phyloP scores from a whole-genome alignment of 2,113 vertebrate genomes.

The Fregata magnificens region DNA sequence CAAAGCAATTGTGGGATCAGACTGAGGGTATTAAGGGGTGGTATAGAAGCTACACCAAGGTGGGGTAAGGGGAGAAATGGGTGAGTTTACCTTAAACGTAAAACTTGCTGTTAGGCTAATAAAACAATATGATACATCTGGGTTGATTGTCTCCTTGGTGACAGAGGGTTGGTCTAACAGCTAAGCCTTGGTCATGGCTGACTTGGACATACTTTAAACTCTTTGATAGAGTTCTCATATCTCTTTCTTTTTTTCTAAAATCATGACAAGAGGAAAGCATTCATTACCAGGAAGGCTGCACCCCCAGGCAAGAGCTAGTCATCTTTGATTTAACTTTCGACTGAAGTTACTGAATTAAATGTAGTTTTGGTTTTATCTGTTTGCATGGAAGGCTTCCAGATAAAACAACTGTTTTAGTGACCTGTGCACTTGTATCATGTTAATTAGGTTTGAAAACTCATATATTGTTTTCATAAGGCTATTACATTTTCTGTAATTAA shows the following conservation, averaged over 20 bases:
- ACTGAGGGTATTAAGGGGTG: neutral
- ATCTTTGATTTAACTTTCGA: conserved; percentile 72
- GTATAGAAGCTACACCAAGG: neutral
- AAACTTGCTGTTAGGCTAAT: neutral
- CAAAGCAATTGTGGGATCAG: neutral
- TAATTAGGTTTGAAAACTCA: conserved; percentile 86
- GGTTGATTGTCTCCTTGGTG: conserved; percentile 40
- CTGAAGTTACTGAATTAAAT: conserved; percentile 68
- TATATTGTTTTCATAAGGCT: conserved; percentile 86
- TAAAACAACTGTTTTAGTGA: conserved; percentile 81
- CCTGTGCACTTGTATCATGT: conserved; percentile 80
- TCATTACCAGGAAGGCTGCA: conserved; percentile 74
- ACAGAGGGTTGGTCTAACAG: neutral
- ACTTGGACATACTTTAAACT: conserved; percentile 53
- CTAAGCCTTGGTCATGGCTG: conserved; percentile 64
- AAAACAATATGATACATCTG: conserved; percentile 2
- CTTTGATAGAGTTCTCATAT: conserved; percentile 66
- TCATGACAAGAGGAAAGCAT: conserved; percentile 79
- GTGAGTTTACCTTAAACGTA: neutral
- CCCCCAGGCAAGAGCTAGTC: conserved; percentile 74
- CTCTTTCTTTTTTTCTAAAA: conserved; percentile 53
- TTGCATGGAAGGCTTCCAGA: conserved; percentile 81
- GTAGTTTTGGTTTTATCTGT: conserved; percentile 81
- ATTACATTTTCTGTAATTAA: conserved; percentile 86
- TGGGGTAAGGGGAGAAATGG: neutral